These are phyloP conservation scores for Rhynchotus rufescens DNA, from an alignment of 2,797 vertebrate species.

Conservation along the genomic window DNA sequence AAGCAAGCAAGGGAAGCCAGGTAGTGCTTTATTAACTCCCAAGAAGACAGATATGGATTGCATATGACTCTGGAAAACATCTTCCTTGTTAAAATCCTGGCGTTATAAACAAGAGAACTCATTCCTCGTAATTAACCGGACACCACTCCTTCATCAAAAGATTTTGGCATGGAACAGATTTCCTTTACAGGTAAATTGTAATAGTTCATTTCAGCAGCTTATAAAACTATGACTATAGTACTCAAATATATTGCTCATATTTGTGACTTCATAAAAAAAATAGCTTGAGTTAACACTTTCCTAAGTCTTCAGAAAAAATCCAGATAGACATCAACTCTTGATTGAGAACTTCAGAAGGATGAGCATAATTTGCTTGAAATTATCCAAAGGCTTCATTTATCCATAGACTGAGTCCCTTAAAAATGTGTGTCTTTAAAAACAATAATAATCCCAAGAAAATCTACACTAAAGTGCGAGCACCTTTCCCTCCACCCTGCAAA, in stretches of 20 bases:
- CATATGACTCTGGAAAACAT: slow-evolving; percentile 31
- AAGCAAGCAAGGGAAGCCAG: slow-evolving; percentile 17
- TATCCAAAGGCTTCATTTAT: not conserved
- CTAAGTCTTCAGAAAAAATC: slow-evolving; percentile 55
- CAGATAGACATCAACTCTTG: slow-evolving; percentile 58
- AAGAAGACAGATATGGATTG: not conserved
- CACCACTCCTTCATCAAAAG: not conserved
- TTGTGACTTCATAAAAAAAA: slow-evolving; percentile 68
- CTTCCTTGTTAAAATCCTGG: not conserved
- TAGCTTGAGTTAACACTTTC: slow-evolving; percentile 36
- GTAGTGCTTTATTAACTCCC: slow-evolving; percentile 24
- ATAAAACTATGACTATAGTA: slow-evolving; percentile 54
- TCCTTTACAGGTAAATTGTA: slow-evolving; percentile 26
- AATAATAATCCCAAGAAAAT: not conserved
- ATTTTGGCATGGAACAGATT: slow-evolving; percentile 36
- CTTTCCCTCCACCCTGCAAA: not conserved
- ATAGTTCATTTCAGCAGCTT: slow-evolving; percentile 16
- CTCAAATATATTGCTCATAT: slow-evolving; percentile 73
- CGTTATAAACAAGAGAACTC: slow-evolving; percentile 22
- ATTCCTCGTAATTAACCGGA: slow-evolving; percentile 44
- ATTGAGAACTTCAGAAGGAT: not conserved
- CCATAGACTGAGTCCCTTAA: not conserved
- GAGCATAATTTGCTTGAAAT: not conserved
- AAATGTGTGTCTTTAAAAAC: not conserved
- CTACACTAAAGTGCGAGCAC: rapidly evolving